These are phyloP conservation scores for Heterodera schachtii DNA, from an alignment of 1,140 invertebrate genomes.

Conservation along the genomic window DNA sequence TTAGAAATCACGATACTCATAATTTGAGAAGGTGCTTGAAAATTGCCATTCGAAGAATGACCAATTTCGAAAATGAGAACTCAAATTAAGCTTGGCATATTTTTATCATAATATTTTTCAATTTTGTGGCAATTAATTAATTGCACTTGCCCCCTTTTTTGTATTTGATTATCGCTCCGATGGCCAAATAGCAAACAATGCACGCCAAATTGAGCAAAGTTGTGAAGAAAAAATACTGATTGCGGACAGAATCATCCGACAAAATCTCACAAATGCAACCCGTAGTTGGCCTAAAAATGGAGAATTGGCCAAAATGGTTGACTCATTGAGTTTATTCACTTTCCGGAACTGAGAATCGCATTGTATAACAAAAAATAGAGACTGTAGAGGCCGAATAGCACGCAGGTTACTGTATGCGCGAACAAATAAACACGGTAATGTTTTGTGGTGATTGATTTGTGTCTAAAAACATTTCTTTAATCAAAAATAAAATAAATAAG, in stretches of 20 bases:
- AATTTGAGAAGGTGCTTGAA: too few species aligned
- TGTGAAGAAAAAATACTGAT: background rate
- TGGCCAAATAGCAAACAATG: constrained; percentile 11
- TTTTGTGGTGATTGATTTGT: constrained; percentile 2
- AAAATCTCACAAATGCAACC: constrained; percentile 20
- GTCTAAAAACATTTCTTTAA: background rate
- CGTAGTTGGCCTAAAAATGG: constrained; percentile 4
- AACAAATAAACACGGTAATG: constrained; percentile 14
- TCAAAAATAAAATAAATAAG: too few species aligned
- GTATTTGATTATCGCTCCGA: constrained; percentile 12
- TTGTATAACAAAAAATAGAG: background rate
- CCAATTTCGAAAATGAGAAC: background rate
- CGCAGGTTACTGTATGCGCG: background rate
- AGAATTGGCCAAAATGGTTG: background rate
- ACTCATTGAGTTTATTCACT: background rate
- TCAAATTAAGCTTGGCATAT: background rate
- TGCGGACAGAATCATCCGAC: background rate
- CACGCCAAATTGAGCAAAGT: constrained; percentile 12
- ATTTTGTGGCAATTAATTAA: background rate
- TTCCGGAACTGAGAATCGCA: constrained; percentile 7
- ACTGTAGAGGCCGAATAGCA: constrained; percentile 20
- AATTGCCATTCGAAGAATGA: too few species aligned
- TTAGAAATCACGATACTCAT: background rate
- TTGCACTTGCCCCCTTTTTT: constrained; percentile 6
- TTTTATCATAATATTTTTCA: background rate